Evolutionary conservation across 2,113 vertebrate species (phyloP).

Genomic region (Tylochromis polylepis): DNA sequence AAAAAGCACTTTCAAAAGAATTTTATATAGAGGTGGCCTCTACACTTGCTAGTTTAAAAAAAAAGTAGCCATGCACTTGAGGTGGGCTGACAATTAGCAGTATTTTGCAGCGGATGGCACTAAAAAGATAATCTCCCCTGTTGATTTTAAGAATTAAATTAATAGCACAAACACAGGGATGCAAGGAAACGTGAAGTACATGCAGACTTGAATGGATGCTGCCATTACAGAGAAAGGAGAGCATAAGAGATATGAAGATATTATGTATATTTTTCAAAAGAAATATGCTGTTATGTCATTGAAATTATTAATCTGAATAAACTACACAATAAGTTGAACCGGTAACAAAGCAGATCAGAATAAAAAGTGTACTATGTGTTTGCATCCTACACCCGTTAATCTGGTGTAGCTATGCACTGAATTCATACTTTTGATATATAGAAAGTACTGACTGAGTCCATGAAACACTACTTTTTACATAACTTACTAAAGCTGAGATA

Average conservation of each 20-base stretch:
- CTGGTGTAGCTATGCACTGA: neutral
- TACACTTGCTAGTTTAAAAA: neutral
- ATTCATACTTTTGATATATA: neutral
- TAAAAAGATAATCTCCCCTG: neutral
- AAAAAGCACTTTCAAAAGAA: neutral
- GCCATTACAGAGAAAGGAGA: neutral
- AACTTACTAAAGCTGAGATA: neutral
- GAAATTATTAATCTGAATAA: neutral
- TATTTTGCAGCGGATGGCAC: neutral
- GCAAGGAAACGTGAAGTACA: neutral
- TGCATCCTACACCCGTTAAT: neutral
- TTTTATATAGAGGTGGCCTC: neutral
- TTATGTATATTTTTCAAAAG: neutral
- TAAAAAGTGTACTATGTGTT: neutral
- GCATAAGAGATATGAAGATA: neutral
- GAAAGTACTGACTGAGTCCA: neutral
- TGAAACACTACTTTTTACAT: neutral
- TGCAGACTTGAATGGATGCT: neutral
- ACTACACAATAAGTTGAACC: neutral
- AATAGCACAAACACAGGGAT: neutral
- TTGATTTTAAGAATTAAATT: neutral
- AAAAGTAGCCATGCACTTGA: neutral
- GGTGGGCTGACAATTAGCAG: neutral
- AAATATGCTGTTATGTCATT: neutral
- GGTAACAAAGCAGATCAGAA: neutral